Evolutionary conservation across 2,797 vertebrate genomes (phyloP), one percentile per base, ranked within the genome.

Genomic region (Spinibarbus caldwelli): DNA sequence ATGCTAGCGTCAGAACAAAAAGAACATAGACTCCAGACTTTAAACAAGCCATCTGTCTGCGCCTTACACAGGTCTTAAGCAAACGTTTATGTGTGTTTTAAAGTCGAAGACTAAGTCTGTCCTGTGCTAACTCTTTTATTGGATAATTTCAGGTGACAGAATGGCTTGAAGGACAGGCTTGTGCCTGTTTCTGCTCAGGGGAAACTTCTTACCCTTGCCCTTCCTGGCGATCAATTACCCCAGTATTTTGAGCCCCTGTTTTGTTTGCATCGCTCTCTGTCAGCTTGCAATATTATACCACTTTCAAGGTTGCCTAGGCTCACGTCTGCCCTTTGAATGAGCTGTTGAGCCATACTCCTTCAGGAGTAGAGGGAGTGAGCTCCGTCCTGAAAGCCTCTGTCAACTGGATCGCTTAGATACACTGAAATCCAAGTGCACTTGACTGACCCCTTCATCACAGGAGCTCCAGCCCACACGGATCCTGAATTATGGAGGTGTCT

Each of bases 51-150:
- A 89, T 90, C 68, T 87, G 89, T 90, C 89, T 91, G 87, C 90
- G 90, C 92, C 91, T 89, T 88, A 91, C 87, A 76, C 89, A 89
- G 86, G 86, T 92, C 87, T 85, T 82, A 92, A 87, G 86, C 92
- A 92, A 93, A 93, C 89, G 84, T 92, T 92, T 91, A 87, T 91
- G 85, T 45, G 59, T 78, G 80, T 90, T 91, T 85, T 79, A 78
- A 85, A 73, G 49, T 43, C 10, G 86, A 85, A 85, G 78, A 57
- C 23, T 78, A 71, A 80, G 89, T 88, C 89, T 90, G 84, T 81
- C 80, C 54, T 87, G 49, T 83, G 86, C 87, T 79, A 88, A 89
- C 72, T 68, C 80, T 75, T 85, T 87, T 75, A 72, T 2, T 41
- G 87, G 80, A 75, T 88, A 86, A 92, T 90, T 80, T 81, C 73